A percentile compares a stretch with the other conserved stretches of the same genome.
Conservation (phyloP, 1,140 invertebrate genomes). For the Steinernema khuongi region DNA sequence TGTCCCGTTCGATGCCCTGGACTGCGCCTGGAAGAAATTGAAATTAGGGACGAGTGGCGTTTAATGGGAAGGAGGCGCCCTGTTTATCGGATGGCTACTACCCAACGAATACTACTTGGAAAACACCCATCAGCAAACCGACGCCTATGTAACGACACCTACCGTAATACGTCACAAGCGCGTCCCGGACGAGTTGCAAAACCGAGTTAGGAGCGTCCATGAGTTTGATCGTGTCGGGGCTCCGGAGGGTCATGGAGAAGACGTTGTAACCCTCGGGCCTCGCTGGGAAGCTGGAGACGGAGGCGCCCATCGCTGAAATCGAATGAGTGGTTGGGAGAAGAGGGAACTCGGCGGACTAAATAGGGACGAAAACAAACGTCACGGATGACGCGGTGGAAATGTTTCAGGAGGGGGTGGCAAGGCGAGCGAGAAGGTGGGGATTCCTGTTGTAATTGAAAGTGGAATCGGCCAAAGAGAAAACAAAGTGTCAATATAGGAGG, state of each 20-base stretch:
- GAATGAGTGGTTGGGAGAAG: not conserved
- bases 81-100: too few species aligned
- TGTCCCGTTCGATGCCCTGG: too few species aligned
- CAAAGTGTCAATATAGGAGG: too few species aligned
- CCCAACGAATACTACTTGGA: not conserved
- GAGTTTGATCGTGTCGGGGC: not conserved
- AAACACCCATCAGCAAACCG: not conserved
- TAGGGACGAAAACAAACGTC: not conserved
- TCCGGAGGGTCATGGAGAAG: conserved; percentile 2
- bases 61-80: too few species aligned
- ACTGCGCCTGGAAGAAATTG: too few species aligned
- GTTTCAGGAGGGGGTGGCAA: too few species aligned
- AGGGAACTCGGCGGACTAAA: not conserved
- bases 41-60: too few species aligned
- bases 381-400: too few species aligned
- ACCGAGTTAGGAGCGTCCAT: not conserved
- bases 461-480: too few species aligned
- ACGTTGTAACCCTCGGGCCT: not conserved
- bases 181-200: not conserved
- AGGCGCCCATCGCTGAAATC: not conserved
- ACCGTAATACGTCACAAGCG: not conserved
- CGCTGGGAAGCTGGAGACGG: not conserved
- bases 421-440: too few species aligned
- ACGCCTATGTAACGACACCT: not conserved
- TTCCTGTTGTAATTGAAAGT: too few species aligned